Base-by-base conservation (phyloP, 2,888 invertebrate species). In the Drosophila testacea region DNA sequence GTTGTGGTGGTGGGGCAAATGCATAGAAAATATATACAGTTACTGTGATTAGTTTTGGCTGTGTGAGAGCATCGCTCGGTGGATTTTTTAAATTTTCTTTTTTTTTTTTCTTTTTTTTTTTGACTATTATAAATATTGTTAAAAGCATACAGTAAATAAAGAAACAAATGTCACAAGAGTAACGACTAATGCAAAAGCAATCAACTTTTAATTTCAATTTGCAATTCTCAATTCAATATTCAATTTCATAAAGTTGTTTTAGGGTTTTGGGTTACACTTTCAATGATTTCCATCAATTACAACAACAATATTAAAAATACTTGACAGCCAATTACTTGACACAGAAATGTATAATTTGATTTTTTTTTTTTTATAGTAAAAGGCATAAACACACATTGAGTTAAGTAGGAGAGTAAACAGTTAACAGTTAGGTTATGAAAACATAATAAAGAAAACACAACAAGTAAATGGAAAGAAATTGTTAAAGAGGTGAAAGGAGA, bases 121-220 rank as follows among this genome's bases (percentile, higher is more conserved):
- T 4, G 50, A 55, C 56, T 76, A 79, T 50, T 50, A 71, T 62
- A 55, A 56, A 80, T 79, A 64, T 60, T 64, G 38, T 59, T 51
- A 81, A 84, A 89, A 89, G 88, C 83, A 83, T 89, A 83, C 88
- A 87, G 56, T 27, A n/a, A 13, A 73, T 60, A 60, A 57, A 4
- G 52, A 61, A 79, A 44, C 30, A 41, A 46, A 88, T 89, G 39
- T 57, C 83, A 83, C 77, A 84, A 77, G 65, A 73, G 60, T 67
- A 89, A 84, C 83, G 74, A 72, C 87, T 89, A 84, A 89, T 79
- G 86, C 83, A 88, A 89, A 83, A 89, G 90, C 90, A 89, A 86
- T 84, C 87, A 88, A 89, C 72, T 84, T 74, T 65, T 56, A 69
- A 55, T 65, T 75, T 71, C 42, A 70, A 70, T 79, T 77, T 63